Evolutionary conservation across 2,113 vertebrate genomes (phyloP), one percentile per base, ranked within the genome.

Genomic region (Lamprotornis superbus): DNA sequence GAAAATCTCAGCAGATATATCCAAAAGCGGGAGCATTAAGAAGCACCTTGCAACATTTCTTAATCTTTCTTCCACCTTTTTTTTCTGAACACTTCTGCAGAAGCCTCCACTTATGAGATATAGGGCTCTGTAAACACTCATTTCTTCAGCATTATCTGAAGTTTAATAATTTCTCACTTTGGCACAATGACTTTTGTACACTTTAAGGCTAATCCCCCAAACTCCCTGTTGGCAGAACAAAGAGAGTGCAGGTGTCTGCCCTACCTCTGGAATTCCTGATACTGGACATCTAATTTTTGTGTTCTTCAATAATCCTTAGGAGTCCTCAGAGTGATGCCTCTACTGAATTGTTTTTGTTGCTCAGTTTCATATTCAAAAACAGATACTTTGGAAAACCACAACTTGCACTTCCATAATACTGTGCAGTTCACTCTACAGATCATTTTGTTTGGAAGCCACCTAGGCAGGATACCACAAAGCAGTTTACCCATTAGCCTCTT

Each of bases 1-100:
- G 31, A 95, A 85, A 92, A 68, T 73, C 90, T 88, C 71, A 78
- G 52, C 21, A 85, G 16, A 68, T 63, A 19, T 37, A 68, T 18
- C 33, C 33, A 80, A 89, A 63, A 27, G 23, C 2, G 0, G 20
- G 8, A 88, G 28, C 16, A 52, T 22, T 35, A 81, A 24, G 52
- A 39, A 83, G 42, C 10, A 55, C 55, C 81, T 64, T 91, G 39
- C 50, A 73, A 46, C 13, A 44, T 63, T 94, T 70, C n/a, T 61
- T 44, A 40, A 20, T 31, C 9, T 39, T 47, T 80, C 14, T 39
- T 57, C 16, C n/a, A n/a, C 22, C 10, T 31, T 79, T 93, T 55
- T 46, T 70, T 27, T 4, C 31, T 1, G 2, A 93, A n/a, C 28
- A 42, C 22, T 80, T 86, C 61, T 42, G 35, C 46, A 47, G 47